phyloP scores from a whole-genome alignment of 2,113 vertebrate genomes.

The Cephalopterus ornatus region DNA sequence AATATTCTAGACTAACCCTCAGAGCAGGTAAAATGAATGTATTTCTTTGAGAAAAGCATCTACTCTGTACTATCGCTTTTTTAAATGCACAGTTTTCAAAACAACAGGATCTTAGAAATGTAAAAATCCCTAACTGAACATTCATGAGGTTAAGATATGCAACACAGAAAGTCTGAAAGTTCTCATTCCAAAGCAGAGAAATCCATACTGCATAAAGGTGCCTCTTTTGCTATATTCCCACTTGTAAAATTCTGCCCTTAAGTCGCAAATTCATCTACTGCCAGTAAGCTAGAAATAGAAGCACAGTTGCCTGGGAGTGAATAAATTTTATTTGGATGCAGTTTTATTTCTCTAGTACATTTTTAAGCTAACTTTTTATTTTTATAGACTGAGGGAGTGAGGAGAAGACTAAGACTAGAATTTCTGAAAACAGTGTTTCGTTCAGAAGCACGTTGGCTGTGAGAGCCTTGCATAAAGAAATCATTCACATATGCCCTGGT shows the following conservation, averaged over 20 bases:
- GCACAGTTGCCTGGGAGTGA: neutral
- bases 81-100: neutral
- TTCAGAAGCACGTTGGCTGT: neutral
- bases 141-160: neutral
- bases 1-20: neutral
- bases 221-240: neutral
- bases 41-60: neutral
- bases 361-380: conserved; percentile 42
- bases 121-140: neutral
- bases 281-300: conserved; percentile 12
- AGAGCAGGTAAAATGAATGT: neutral
- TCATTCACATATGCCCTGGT: conserved; percentile 53
- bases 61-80: neutral
- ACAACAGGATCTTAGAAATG: neutral
- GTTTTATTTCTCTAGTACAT: conserved; percentile 52
- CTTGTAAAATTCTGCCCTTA: neutral
- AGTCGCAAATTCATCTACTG: neutral
- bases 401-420: neutral
- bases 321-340: conserved; percentile 41
- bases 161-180: neutral
- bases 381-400: conserved; percentile 11
- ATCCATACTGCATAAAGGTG: neutral
- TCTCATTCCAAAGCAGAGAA: neutral
- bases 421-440: conserved; percentile 19
- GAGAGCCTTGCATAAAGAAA: conserved; percentile 44